phyloP scores from a whole-genome alignment of 2,113 vertebrate genomes.

The Bos javanicus region DNA sequence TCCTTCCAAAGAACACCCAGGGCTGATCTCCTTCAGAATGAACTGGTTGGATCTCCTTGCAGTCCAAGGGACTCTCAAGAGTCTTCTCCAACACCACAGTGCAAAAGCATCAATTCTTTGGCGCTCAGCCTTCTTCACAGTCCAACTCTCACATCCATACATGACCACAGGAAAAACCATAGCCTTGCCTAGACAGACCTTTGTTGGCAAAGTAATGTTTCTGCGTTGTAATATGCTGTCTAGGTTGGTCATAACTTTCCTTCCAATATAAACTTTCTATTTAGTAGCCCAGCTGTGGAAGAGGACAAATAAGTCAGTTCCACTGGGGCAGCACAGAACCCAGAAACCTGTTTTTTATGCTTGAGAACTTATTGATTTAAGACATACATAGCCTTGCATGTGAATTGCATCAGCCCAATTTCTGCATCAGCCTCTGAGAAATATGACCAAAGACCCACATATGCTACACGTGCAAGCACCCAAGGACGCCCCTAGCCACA shows the following conservation, averaged over 20 bases:
- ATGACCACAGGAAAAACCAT: too few relatives aligned
- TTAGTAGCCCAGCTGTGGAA: not conserved
- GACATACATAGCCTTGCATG: not conserved
- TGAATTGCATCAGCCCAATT: not conserved
- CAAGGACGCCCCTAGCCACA: not conserved
- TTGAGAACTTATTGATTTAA: not conserved
- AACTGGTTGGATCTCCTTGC: too few relatives aligned
- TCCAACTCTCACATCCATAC: too few relatives aligned
- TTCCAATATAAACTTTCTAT: not conserved
- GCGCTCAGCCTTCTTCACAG: accelerated
- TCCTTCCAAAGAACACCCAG: too few relatives aligned
- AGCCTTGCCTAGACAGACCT: too few relatives aligned
- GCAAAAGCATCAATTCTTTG: accelerated
- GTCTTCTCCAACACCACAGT: too few relatives aligned
- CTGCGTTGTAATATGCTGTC: too few relatives aligned
- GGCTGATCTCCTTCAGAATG: too few relatives aligned
- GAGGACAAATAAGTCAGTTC: not conserved
- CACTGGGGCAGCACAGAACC: not conserved
- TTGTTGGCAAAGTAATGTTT: too few relatives aligned
- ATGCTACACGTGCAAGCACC: not conserved
- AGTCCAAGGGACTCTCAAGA: too few relatives aligned
- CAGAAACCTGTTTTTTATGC: not conserved
- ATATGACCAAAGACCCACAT: not conserved
- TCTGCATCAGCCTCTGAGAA: not conserved
- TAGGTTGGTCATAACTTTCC: too few relatives aligned